Evolutionary conservation across 2,113 vertebrate species (phyloP), one percentile per base, ranked within the genome.

Genomic region (Nothoprocta pentlandii): DNA sequence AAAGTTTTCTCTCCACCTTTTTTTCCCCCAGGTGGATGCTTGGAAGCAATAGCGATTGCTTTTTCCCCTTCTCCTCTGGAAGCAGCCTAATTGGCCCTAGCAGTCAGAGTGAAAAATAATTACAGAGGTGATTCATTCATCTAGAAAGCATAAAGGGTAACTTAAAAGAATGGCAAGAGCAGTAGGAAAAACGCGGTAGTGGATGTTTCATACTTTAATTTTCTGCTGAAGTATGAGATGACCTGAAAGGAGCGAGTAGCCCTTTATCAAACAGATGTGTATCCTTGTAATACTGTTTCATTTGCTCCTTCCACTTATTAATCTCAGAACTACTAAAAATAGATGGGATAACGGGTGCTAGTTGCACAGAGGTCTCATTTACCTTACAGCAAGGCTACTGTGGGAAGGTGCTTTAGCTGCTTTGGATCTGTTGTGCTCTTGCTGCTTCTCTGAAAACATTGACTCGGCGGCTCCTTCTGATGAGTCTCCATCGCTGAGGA

Each of bases 21-120:
- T 90, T 91, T 41, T 84, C 56, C 25, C 81, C 81, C 58, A 75
- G 85, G 83, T 47, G 82, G 30, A 64, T 93, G 67, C 95, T 97
- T 96, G 83, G 79, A 96, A 96, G 76, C 54, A 20, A 95, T 96
- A 95, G 82, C 94, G 93, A 89, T 95, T 94, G 74, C 0, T 2
- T 90, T 91, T 97, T 93, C 28, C 77, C 82, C 75, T 90, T 96
- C 62, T 93, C 17, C 84, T 96, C 82, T 96, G 58, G 73, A 95
- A 96, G 63, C 79, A 91, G 66, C 78, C 51, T 97, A 84, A 95
- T 96, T 94, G 97, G 90, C 49, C 85, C 92, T 92, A 93, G 76
- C n/a, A 90, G 74, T 91, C 61, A 93, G 67, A 92, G 73, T 86
- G 91, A 77, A 92, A 92, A 97, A 92, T 94, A 89, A 89, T 88